Evolutionary conservation across 2,888 invertebrate species (phyloP), one percentile per base, ranked within the genome.

Genomic region (Eupsilia transversa): DNA sequence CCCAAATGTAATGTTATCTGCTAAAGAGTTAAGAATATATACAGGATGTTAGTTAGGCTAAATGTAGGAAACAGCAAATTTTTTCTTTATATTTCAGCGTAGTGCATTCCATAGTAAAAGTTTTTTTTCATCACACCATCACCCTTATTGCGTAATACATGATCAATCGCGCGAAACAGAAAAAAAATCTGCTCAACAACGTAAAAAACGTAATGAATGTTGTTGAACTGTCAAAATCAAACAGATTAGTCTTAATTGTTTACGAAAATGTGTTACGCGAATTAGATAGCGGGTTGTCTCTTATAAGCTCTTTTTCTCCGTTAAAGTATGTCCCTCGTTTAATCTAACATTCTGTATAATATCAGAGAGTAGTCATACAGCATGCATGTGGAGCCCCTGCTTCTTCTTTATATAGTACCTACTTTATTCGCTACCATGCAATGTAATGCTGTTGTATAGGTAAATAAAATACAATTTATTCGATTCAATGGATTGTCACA

Each of bases 401-500:
- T 20, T 41, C 1, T n/a, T 17, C 46, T 64, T 46, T 17, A 17
- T n/a, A 30, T 7, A 63, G n/a, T 35, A 6, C n/a, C n/a, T n/a
- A n/a, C 3, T 33, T 65, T 46, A 7, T 35, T 35, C n/a, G 9
- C 12, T 9, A 33, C 46, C 60, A n/a, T 72, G 41, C n/a, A 43
- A 56, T 12, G 38, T 30, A 27, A 57, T 14, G 46, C 43, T 38
- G 12, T 27, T 57, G 20, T 73, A 52, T 52, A n/a, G n/a, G n/a
- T n/a, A n/a, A n/a, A n/a, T n/a, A 30, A n/a, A 46, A 57, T 30
- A 73, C 12, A 57, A 72, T 64, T 59, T n/a, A 41, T 72, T 43
- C 9, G 23, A 60, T 65, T 54, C 38, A 64, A 64, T 74, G n/a
- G 43, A 33, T 59, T 57, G 54, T 64, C 57, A 43, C 41, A 30